These are phyloP conservation scores for Dryocosmus kuriphilus DNA, from an alignment of 2,888 invertebrate species.

Conservation along the genomic window DNA sequence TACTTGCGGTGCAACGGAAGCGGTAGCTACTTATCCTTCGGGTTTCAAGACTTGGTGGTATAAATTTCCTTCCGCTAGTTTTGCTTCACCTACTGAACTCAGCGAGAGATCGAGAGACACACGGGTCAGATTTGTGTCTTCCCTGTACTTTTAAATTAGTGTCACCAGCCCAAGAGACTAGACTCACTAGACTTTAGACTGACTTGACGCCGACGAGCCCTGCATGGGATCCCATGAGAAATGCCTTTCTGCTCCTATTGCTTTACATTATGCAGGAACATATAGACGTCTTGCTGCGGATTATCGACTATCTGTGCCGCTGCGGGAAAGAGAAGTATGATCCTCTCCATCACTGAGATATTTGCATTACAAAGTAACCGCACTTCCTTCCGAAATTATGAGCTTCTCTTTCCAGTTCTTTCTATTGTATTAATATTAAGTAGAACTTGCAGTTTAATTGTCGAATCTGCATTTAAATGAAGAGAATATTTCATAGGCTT, in stretches of 20 bases:
- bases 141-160: slow-evolving; percentile 58
- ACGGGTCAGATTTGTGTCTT: slow-evolving; percentile 47
- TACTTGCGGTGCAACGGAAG: slow-evolving; percentile 62
- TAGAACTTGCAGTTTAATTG: neutral
- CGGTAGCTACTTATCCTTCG: slow-evolving; percentile 69
- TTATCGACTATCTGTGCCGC: slow-evolving; percentile 36
- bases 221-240: neutral
- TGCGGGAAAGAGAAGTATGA: slow-evolving; percentile 13
- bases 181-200: no score
- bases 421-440: neutral
- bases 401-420: neutral
- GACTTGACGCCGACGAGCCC: neutral
- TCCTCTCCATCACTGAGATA: slow-evolving; percentile 10
- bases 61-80: slow-evolving; percentile 65
- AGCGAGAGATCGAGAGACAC: slow-evolving; percentile 27
- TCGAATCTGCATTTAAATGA: no score
- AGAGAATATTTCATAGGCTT: no score
- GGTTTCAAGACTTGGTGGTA: slow-evolving; percentile 57
- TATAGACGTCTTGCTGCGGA: slow-evolving; percentile 30
- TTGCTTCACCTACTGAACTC: slow-evolving; percentile 47
- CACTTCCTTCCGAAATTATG: slow-evolving; percentile 11
- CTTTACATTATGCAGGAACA: slow-evolving; percentile 29
- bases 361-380: slow-evolving; percentile 5
- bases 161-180: slow-evolving; percentile 43
- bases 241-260: neutral